phyloP scores from a whole-genome alignment of 2,113 vertebrate genomes.

The Sinocyclocheilus anophthalmus region DNA sequence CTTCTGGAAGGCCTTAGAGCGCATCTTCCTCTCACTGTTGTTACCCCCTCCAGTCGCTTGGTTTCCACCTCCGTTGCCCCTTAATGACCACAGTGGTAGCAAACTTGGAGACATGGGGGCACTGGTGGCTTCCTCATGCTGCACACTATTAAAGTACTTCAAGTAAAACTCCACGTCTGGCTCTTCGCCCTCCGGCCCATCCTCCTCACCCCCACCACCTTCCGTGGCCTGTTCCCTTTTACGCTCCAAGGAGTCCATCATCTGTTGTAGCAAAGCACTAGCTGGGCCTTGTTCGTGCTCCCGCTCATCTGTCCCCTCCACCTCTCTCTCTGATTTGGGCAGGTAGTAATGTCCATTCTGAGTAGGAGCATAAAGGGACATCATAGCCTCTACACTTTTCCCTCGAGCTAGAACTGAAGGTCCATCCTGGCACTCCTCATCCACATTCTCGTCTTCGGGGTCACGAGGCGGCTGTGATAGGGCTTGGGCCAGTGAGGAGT shows the following conservation, averaged over 20 bases:
- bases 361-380: conserved; percentile 80
- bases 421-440: conserved; percentile 72
- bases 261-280: conserved; percentile 91
- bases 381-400: conserved; percentile 66
- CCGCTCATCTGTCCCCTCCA: conserved; percentile 67
- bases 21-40: conserved; percentile 89
- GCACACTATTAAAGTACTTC: conserved; percentile 92
- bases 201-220: conserved; percentile 73
- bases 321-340: conserved; percentile 74
- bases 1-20: conserved; percentile 99
- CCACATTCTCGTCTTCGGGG: conserved; percentile 83
- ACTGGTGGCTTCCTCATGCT: conserved; percentile 77
- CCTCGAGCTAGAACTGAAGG: conserved; percentile 56
- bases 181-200: conserved; percentile 85
- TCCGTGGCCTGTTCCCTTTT: conserved; percentile 70
- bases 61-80: conserved; percentile 55
- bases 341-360: conserved; percentile 85
- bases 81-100: conserved; percentile 83
- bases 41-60: conserved; percentile 54
- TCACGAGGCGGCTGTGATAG: conserved; percentile 71
- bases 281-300: conserved; percentile 82
- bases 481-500: conserved; percentile 70
- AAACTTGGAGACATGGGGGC: conserved; percentile 78
- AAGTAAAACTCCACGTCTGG: conserved; percentile 98
- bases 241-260: conserved; percentile 91